These are phyloP conservation scores for Dicycla oo DNA, from an alignment of 2,888 invertebrate genomes.

Conservation along the genomic window DNA sequence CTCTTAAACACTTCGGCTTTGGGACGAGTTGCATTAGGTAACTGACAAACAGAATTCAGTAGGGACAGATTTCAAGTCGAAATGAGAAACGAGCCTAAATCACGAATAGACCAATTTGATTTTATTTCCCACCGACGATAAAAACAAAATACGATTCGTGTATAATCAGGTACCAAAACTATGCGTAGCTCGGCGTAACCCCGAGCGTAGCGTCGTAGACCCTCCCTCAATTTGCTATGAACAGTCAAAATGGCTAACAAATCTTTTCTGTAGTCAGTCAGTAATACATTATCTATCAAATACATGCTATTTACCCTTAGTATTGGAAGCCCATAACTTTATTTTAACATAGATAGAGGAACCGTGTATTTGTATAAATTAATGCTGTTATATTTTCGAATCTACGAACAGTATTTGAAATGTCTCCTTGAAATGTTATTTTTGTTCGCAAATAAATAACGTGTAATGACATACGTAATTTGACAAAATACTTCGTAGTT, in stretches of 20 bases:
- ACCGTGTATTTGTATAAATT: neutral
- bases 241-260: neutral
- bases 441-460: neutral
- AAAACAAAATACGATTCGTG: neutral
- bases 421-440: neutral
- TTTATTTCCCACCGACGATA: neutral
- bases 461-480: slow-evolving; percentile 10
- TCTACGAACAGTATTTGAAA: neutral
- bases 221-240: neutral
- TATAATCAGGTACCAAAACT: neutral
- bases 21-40: neutral
- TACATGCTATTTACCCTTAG: neutral
- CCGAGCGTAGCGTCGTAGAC: slow-evolving; percentile 33
- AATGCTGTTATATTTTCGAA: neutral
- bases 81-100: neutral
- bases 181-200: slow-evolving; percentile 36
- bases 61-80: neutral
- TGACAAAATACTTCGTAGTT: slow-evolving; percentile 19
- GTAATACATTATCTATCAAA: neutral
- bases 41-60: neutral
- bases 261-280: neutral
- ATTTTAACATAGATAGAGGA: neutral
- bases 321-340: neutral
- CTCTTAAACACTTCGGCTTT: neutral
- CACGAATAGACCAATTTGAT: neutral